A percentile compares a stretch with the other conserved stretches of the same genome.
These are phyloP conservation scores for Plestiodon gilberti DNA, from an alignment of 2,113 vertebrate species.

Conservation along the genomic window DNA sequence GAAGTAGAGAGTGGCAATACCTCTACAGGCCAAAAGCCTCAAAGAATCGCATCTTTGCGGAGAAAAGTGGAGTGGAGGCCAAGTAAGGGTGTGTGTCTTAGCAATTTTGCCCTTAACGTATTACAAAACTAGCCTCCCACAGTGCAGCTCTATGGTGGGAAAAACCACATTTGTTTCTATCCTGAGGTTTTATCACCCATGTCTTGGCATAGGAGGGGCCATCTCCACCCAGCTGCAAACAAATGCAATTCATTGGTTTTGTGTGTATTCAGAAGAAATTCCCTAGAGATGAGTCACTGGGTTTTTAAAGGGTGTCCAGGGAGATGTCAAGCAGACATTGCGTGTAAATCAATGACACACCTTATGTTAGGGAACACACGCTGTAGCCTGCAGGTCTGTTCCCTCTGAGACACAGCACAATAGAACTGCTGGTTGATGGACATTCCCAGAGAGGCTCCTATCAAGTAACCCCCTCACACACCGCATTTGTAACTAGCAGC, in stretches of 20 bases:
- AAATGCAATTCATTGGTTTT: constrained; percentile 60
- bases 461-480: rapidly evolving
- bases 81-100: background rate
- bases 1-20: constrained; percentile 10
- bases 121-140: background rate
- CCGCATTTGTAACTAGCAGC: constrained; percentile 32
- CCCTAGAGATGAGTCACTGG: constrained; percentile 66
- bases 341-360: constrained; percentile 65
- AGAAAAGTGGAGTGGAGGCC: constrained; percentile 23
- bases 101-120: background rate
- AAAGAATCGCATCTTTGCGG: background rate
- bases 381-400: background rate
- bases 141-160: constrained; percentile 39
- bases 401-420: constrained; percentile 5
- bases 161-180: constrained; percentile 60
- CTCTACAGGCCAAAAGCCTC: background rate
- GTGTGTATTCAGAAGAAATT: constrained; percentile 73
- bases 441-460: constrained; percentile 1
- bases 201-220: constrained; percentile 65
- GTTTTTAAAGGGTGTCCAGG: constrained; percentile 62
- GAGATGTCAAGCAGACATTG: constrained; percentile 58
- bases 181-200: constrained; percentile 64
- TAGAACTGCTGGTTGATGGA: constrained; percentile 16
- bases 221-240: constrained; percentile 70
- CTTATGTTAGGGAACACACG: constrained; percentile 38